Evolutionary conservation across 2,113 vertebrate species (phyloP), one percentile per base, ranked within the genome.

Genomic region (Cavia aperea): DNA sequence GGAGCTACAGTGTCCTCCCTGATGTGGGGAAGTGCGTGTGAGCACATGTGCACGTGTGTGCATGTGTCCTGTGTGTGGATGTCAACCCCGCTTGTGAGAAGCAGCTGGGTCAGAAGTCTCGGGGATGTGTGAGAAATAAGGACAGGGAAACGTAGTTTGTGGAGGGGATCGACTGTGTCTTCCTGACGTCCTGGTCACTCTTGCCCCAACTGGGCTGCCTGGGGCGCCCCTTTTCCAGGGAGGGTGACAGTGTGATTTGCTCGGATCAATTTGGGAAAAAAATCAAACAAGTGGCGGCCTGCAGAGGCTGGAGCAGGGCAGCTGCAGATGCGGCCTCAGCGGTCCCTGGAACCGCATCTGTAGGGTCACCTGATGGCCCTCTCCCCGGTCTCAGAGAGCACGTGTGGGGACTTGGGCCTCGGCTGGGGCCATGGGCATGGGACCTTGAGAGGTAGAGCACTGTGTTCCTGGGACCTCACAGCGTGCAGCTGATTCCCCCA

Each of bases 361-460:
- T 10, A 16, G 26, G 33, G 33, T 81, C 33, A 56, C 29, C 46
- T 58, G 60, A 93, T 39, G 24, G 51, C 21, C 39, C 70, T 51
- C 12, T 33, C 75, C 2, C 1, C 0, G n/a, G 51, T 46, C 85
- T 43, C 60, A 2, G n/a, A 49, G 46, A 11, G 19, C 19, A 9
- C 8, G 1, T 23, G 9, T 66, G 43, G 82, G 18, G 81, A 23
- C n/a, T 5, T 12, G 51, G 51, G 51, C 10, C 36, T 70, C 29
- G 2, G 23, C 21, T 29, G 1, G 6, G 7, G 62, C 14, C 5
- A 11, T 16, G 14, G 60, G 33, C 31, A 16, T 2, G 1, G 65
- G 86, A 31, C 49, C 29, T 18, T 0, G 2, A 15, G 23, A 9
- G 0, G 7, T 0, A 1, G 51, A 10, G 15, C 24, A 2, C n/a